Conservation (phyloP, 2,888 invertebrate genomes). For the Cenopis cana region DNA sequence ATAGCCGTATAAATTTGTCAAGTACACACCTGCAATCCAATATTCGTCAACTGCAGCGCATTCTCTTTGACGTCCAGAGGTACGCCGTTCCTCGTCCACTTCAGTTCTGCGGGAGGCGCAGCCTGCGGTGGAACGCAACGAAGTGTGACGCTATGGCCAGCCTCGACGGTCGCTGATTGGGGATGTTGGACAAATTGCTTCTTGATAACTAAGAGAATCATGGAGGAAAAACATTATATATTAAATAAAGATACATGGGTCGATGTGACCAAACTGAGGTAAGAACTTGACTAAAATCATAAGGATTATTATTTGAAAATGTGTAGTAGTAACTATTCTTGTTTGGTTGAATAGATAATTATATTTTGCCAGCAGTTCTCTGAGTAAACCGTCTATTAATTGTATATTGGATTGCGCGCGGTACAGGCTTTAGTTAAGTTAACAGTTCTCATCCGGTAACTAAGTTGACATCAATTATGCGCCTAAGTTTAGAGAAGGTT, state of each 20-base stretch:
- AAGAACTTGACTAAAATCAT: neutral
- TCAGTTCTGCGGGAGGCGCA: conserved; percentile 93
- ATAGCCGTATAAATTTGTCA: neutral
- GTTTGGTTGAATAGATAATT: neutral
- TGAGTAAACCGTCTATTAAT: neutral
- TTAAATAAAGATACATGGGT: neutral
- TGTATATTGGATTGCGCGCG: neutral
- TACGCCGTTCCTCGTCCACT: conserved; percentile 92
- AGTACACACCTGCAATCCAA: conserved; percentile 86
- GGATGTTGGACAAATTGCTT: conserved; percentile 95
- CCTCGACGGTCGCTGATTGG: conserved; percentile 91
- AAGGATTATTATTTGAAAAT: neutral
- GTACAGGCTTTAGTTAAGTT: neutral
- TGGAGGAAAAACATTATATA: neutral
- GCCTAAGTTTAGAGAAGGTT: neutral
- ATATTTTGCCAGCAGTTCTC: neutral
- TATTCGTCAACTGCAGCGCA: conserved; percentile 93
- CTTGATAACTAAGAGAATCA: conserved; percentile 88
- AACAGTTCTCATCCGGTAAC: no score
- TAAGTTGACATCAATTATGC: neutral
- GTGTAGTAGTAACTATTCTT: neutral
- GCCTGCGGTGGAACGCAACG: conserved; percentile 95
- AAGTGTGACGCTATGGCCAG: conserved; percentile 92
- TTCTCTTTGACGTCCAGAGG: conserved; percentile 92
- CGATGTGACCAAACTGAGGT: neutral